Evolutionary conservation across 2,888 invertebrate species (phyloP).

Genomic region (Teinopalpus imperialis): DNA sequence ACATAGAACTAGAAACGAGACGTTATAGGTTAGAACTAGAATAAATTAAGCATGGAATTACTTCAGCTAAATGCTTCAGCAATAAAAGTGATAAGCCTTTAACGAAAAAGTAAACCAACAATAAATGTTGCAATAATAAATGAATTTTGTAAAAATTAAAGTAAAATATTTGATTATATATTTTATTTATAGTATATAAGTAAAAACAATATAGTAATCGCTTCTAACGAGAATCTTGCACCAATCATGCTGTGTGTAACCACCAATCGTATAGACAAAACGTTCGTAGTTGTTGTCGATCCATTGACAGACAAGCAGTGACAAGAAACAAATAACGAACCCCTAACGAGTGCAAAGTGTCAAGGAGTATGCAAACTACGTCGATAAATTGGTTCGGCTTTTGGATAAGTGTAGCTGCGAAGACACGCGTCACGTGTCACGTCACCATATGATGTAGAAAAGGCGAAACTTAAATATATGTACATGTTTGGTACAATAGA

Average conservation of each 20-base stretch:
- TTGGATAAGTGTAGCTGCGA: constrained; percentile 7
- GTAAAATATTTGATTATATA: too few relatives aligned
- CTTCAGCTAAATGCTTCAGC: too few relatives aligned
- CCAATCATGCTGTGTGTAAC: constrained; percentile 44
- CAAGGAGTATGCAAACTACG: constrained; percentile 42
- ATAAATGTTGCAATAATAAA: too few relatives aligned
- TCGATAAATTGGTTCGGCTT: constrained; percentile 28
- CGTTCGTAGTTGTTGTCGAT: constrained; percentile 37
- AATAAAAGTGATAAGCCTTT: too few relatives aligned
- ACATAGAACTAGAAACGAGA: too few relatives aligned
- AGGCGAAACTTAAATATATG: constrained; percentile 23
- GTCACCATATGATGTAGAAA: background rate
- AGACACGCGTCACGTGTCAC: background rate
- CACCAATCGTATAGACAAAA: constrained; percentile 53
- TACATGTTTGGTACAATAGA: too few relatives aligned
- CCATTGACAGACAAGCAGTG: constrained; percentile 50
- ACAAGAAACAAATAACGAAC: constrained; percentile 76
- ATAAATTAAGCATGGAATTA: too few relatives aligned
- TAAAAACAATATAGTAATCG: too few relatives aligned
- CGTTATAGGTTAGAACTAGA: too few relatives aligned
- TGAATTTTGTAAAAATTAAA: too few relatives aligned
- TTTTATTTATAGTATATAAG: too few relatives aligned
- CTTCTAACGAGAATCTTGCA: constrained; percentile 37
- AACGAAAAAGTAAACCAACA: too few relatives aligned
- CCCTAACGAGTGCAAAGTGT: constrained; percentile 75